phyloP scores from a whole-genome alignment of 2,888 invertebrate species.

The Dermolepida albohirtum region DNA sequence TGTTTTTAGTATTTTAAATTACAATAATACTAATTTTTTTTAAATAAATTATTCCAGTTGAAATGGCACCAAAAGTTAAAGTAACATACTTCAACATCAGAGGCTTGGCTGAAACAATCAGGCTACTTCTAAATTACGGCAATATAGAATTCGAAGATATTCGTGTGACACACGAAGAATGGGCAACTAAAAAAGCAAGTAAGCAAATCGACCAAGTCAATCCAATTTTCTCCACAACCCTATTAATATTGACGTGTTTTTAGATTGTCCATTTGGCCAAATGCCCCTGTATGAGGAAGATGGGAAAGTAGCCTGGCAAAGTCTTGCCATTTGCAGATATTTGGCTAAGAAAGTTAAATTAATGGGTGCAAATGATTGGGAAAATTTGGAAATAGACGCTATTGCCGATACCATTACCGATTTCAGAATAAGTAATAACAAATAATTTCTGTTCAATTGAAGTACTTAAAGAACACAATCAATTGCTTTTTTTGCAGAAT shows the following conservation, averaged over 20 bases:
- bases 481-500: constrained; percentile 12
- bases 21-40: too few relatives aligned
- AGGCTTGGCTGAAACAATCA: constrained; percentile 74
- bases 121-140: constrained; percentile 73
- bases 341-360: constrained; percentile 72
- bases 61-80: constrained; percentile 67
- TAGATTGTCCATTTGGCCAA: constrained; percentile 74
- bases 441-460: not conserved
- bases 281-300: constrained; percentile 73
- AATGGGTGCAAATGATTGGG: constrained; percentile 70
- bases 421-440: constrained; percentile 68
- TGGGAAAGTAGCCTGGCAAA: constrained; percentile 72
- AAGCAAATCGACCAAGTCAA: constrained; percentile 36
- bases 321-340: constrained; percentile 72
- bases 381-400: constrained; percentile 73
- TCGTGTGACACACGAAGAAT: constrained; percentile 65
- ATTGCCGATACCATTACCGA: constrained; percentile 70
- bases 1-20: too few relatives aligned
- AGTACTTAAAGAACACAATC: not conserved
- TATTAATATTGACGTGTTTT: constrained; percentile 39
- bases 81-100: constrained; percentile 73
- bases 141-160: constrained; percentile 72
- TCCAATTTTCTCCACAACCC: not conserved
- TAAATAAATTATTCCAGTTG: constrained; percentile 18
- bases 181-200: constrained; percentile 58